phyloP scores from a whole-genome alignment of 2,888 invertebrate genomes.

The Mechanitis mazaeus region DNA sequence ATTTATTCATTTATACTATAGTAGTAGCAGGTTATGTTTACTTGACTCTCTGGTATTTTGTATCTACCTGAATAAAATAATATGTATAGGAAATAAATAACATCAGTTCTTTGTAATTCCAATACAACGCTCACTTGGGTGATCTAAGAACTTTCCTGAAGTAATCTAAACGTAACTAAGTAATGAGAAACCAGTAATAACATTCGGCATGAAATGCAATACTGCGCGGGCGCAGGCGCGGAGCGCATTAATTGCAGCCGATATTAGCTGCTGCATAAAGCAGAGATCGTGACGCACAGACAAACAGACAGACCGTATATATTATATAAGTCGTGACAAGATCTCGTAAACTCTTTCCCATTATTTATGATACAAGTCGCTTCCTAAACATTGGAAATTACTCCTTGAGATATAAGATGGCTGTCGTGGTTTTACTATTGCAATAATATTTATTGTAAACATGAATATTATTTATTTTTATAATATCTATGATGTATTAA shows the following conservation, averaged over 20 bases:
- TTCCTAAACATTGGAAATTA: slow-evolving; percentile 11
- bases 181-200: neutral
- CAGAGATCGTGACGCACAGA: slow-evolving; percentile 3
- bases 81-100: no score
- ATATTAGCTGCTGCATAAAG: slow-evolving; percentile 5
- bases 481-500: no score
- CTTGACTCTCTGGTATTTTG: no score
- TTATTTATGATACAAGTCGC: slow-evolving; percentile 10
- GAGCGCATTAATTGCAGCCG: slow-evolving; percentile 8
- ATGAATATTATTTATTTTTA: no score
- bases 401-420: slow-evolving; percentile 9
- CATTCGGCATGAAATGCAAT: neutral
- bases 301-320: slow-evolving; percentile 4
- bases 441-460: neutral
- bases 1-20: no score
- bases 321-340: slow-evolving; percentile 8
- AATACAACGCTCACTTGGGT: no score
- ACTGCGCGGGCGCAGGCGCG: slow-evolving; percentile 13
- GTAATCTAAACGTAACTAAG: no score
- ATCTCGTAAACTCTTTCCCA: slow-evolving; percentile 16
- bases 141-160: no score
- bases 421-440: neutral
- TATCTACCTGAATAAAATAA: no score
- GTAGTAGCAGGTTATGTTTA: no score
- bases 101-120: no score